phyloP scores from a whole-genome alignment of 2,888 invertebrate species.

The Tetanocera ferruginea region DNA sequence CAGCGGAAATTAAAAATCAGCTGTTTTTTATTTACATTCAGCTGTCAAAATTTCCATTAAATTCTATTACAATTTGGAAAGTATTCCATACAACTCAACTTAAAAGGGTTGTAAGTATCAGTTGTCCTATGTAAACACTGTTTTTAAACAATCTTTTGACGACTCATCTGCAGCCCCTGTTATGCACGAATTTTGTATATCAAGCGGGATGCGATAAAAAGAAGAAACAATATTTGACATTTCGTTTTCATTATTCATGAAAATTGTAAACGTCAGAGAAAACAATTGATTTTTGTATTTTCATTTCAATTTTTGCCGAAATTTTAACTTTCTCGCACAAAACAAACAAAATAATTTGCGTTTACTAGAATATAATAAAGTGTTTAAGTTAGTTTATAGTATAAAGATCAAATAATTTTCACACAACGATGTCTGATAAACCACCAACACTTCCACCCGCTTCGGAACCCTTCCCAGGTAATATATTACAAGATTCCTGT shows the following conservation, averaged over 20 bases:
- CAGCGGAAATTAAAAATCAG: too few species aligned
- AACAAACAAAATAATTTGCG: background rate
- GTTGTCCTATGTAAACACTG: too few species aligned
- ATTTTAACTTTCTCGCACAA: conserved; percentile 10
- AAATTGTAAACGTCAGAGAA: conserved; percentile 30
- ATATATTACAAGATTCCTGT: conserved; percentile 27
- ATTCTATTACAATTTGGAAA: too few species aligned
- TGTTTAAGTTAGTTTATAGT: background rate
- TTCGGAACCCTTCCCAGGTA: conserved; percentile 52
- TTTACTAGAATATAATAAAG: background rate
- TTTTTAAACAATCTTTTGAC: too few species aligned
- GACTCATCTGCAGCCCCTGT: too few species aligned
- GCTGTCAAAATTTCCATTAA: too few species aligned
- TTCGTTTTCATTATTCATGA: conserved; percentile 12
- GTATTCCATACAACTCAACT: too few species aligned
- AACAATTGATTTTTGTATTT: conserved; percentile 32
- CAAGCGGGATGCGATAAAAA: background rate
- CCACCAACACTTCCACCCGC: conserved; percentile 50
- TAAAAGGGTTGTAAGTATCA: too few species aligned
- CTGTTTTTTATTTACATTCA: too few species aligned
- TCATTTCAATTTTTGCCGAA: conserved; percentile 16
- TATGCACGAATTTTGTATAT: too few species aligned
- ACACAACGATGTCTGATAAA: conserved; percentile 50
- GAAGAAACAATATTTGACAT: conserved; percentile 10
- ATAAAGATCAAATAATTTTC: background rate